Conservation (phyloP, 2,113 vertebrate species). For the Martes martes region DNA sequence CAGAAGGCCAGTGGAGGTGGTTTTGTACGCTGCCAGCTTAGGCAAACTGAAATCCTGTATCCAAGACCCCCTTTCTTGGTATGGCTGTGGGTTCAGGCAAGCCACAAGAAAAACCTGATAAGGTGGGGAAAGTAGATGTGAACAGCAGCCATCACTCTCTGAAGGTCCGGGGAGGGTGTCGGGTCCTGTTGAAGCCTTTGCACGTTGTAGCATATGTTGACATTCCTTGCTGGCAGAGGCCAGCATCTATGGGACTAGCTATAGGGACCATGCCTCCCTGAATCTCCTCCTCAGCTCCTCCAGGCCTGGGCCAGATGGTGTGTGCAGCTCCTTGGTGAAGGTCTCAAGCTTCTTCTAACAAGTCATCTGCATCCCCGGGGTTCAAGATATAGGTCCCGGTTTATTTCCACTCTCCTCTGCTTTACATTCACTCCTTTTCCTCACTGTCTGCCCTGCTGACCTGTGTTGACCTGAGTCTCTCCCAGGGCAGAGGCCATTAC, state of each 20-base stretch:
- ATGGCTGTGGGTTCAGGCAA: background rate
- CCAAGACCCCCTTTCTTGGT: background rate
- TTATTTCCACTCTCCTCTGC: background rate
- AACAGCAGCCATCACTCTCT: background rate
- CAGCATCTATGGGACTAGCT: background rate
- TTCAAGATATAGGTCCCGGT: background rate
- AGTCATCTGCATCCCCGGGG: too few relatives aligned
- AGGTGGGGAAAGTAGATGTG: background rate
- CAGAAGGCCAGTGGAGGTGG: background rate
- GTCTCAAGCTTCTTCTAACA: background rate
- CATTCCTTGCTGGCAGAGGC: background rate
- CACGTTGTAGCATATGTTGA: background rate
- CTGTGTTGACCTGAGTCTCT: accelerated
- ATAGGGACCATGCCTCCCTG: background rate
- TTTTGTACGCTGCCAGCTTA: background rate
- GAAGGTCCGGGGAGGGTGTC: background rate
- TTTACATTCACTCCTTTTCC: background rate
- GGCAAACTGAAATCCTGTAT: background rate
- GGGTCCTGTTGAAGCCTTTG: background rate
- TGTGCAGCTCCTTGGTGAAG: background rate
- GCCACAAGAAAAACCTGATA: background rate
- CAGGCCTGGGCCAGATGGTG: background rate
- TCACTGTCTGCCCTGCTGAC: background rate
- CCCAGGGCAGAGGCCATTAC: background rate
- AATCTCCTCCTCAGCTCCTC: background rate